These are phyloP conservation scores for Patella caerulea DNA, from an alignment of 2,888 invertebrate genomes.

Conservation along the genomic window DNA sequence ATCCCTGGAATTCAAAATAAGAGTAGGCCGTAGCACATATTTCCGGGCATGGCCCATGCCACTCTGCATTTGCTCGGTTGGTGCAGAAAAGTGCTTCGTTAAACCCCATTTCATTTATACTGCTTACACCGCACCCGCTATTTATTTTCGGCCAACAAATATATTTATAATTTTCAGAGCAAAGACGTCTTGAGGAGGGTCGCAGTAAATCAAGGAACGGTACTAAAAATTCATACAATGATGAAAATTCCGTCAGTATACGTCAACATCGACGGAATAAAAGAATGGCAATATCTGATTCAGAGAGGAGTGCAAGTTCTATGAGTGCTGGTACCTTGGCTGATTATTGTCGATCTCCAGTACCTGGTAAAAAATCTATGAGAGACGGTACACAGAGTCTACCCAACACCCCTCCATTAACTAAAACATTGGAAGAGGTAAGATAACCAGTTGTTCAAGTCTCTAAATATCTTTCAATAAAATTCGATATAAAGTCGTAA, in stretches of 20 bases:
- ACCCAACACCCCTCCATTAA: constrained; percentile 45
- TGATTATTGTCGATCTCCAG: constrained; percentile 30
- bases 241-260: constrained; percentile 7
- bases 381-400: constrained; percentile 46
- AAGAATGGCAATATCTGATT: not conserved
- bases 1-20: too few species aligned
- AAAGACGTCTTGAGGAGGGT: not conserved
- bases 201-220: not conserved
- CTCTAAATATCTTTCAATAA: too few species aligned
- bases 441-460: not conserved
- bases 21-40: too few species aligned
- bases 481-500: too few species aligned
- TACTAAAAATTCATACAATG: not conserved
- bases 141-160: too few species aligned
- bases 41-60: too few species aligned
- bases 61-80: too few species aligned
- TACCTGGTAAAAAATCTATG: constrained; percentile 38
- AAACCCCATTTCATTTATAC: too few species aligned
- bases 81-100: too few species aligned
- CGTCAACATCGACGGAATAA: not conserved
- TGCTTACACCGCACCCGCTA: too few species aligned
- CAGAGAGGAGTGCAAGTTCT: constrained; percentile 17
- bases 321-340: constrained; percentile 47
- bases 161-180: too few species aligned
- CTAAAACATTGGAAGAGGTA: constrained; percentile 49